Base-by-base conservation (phyloP, 2,797 vertebrate species). In the Sebastes diaconus region DNA sequence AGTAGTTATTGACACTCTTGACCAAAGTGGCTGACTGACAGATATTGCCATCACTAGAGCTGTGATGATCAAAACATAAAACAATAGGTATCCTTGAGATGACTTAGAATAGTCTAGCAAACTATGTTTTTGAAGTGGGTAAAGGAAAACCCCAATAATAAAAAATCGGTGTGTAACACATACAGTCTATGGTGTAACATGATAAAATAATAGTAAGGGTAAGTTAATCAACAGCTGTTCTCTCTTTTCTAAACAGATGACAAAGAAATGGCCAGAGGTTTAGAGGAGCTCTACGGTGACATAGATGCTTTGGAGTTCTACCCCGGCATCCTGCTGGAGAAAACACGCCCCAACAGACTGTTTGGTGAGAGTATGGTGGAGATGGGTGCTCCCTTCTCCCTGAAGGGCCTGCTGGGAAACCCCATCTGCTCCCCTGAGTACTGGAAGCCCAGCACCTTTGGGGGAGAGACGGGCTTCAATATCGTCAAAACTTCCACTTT, bases 331-430 rank as follows among this genome's bases (percentile, higher is more conserved):
- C 24, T 99, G 80, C 92, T 99, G 5, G 98, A 99, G 92, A 97
- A 96, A 83, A 87, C 95, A 0, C 95, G 94, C 1, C 83, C 95
- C 2, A 84, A 89, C 0, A 76, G 90, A 1, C 97, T 99, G 75
- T 99, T 99, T 87, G 98, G 98, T 11, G 96, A 98, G 88, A 99
- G 98, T 76, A 99, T 99, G 96, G 96, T 99, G 79, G 98, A 99
- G 92, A 98, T 99, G 0, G 98, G 98, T 5, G 96, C 98, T 29
- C 98, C 98, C 0, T 99, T 99, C 92, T 99, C 98, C 36, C 93
- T 99, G 72, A 99, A 99, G 92, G 98, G 98, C 50, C 96, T 99
- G 22, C 42, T 99, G 63, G 98, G 97, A 75, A 99, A 99, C 71
- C 97, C 98, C 42, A 97, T 99, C 90, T 99, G 98, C 88, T 99